A percentile compares a stretch with the other conserved stretches of the same genome.
phyloP scores from a whole-genome alignment of 2,113 vertebrate genomes.

The Stigmatopora nigra region DNA sequence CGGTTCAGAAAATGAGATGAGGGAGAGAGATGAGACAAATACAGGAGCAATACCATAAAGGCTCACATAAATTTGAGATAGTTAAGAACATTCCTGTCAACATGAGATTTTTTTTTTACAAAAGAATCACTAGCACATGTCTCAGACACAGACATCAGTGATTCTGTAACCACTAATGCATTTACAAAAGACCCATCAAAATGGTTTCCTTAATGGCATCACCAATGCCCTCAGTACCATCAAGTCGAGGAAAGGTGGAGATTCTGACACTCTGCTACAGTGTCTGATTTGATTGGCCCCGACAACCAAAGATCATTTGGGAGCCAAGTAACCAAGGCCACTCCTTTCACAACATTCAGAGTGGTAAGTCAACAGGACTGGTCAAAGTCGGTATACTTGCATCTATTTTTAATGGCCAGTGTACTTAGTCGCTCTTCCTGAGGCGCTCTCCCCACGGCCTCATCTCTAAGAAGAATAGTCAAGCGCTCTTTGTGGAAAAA shows the following conservation, averaged over 20 bases:
- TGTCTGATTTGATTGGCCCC: constrained; percentile 63
- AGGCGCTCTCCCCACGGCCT: constrained; percentile 48
- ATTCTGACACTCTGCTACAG: constrained; percentile 25
- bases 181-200: constrained; percentile 12
- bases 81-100: neutral
- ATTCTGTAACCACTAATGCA: neutral
- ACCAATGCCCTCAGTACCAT: constrained; percentile 45
- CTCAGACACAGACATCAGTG: neutral
- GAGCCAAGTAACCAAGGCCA: constrained; percentile 63
- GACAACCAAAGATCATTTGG: constrained; percentile 65
- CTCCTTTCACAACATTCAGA: constrained; percentile 61
- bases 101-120: neutral
- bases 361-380: constrained; percentile 48
- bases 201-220: constrained; percentile 51
- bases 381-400: constrained; percentile 43
- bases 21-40: no score
- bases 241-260: constrained; percentile 27
- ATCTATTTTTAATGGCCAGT: constrained; percentile 68
- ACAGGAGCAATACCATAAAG: neutral
- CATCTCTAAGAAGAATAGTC: constrained; percentile 50
- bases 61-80: neutral
- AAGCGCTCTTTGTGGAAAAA: constrained; percentile 55
- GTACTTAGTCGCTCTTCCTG: constrained; percentile 61
- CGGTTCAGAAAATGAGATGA: no score
- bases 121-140: neutral